These are phyloP conservation scores for Drosophila busckii DNA, from an alignment of 1,140 invertebrate species.

Conservation along the genomic window DNA sequence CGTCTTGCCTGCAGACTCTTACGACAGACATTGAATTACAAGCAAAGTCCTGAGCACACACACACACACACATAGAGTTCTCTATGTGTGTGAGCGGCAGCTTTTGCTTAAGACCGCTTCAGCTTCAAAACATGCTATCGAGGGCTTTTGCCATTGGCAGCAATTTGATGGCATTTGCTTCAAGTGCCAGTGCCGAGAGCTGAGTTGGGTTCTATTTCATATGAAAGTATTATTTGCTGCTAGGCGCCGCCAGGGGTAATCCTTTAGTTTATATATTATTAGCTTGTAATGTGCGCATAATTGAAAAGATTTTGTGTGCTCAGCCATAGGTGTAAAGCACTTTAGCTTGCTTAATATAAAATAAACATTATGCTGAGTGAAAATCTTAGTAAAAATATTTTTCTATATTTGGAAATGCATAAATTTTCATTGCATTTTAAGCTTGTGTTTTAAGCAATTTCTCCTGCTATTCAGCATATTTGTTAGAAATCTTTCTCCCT, in stretches of 20 bases:
- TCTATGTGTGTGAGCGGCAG: slow-evolving; percentile 22
- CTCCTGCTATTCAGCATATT: too few relatives aligned
- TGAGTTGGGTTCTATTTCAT: slow-evolving; percentile 43
- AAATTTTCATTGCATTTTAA: too few relatives aligned
- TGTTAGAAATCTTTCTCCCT: neutral
- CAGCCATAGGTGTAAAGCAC: neutral
- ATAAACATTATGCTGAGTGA: too few relatives aligned
- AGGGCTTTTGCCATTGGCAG: slow-evolving; percentile 38
- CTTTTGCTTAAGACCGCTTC: slow-evolving; percentile 49
- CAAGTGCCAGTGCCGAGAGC: too few relatives aligned
- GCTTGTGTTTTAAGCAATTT: too few relatives aligned
- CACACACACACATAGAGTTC: slow-evolving; percentile 24
- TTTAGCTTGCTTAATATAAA: too few relatives aligned
- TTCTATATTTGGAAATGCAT: too few relatives aligned
- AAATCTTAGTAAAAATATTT: too few relatives aligned
- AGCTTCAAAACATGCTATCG: slow-evolving; percentile 11
- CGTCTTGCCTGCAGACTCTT: slow-evolving; percentile 6
- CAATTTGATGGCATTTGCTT: slow-evolving; percentile 65
- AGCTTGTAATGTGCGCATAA: slow-evolving; percentile 67
- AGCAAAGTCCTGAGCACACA: slow-evolving; percentile 40
- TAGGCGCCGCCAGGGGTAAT: slow-evolving; percentile 46
- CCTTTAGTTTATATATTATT: slow-evolving; percentile 74
- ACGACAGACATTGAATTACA: slow-evolving; percentile 54
- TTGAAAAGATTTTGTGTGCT: slow-evolving; percentile 52
- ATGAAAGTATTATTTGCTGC: slow-evolving; percentile 43